phyloP scores from a whole-genome alignment of 2,888 invertebrate species.

The Mythimna albipuncta region DNA sequence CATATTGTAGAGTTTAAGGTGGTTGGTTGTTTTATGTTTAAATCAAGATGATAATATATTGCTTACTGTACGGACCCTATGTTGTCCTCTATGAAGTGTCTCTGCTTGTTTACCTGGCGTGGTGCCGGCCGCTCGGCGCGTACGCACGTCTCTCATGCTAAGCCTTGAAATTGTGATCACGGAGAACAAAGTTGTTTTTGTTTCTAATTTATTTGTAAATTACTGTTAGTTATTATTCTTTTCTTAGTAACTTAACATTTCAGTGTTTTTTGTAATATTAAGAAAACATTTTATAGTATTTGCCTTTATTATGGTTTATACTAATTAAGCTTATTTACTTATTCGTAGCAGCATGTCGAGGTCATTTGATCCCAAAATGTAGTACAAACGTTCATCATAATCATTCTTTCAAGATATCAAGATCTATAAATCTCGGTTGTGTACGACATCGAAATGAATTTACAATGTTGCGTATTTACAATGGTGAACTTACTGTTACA shows the following conservation, averaged over 20 bases:
- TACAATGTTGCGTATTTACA: slow-evolving; percentile 31
- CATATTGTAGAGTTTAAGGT: slow-evolving; percentile 75
- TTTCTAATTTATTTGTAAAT: slow-evolving; percentile 90
- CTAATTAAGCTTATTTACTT: slow-evolving; percentile 63
- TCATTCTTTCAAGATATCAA: slow-evolving; percentile 54
- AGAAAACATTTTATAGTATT: slow-evolving; percentile 72
- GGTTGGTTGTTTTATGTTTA: slow-evolving; percentile 86
- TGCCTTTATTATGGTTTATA: slow-evolving; percentile 70
- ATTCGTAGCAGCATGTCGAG: slow-evolving; percentile 66
- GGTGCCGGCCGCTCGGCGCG: slow-evolving; percentile 18
- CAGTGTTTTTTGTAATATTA: slow-evolving; percentile 73
- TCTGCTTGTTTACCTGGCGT: slow-evolving; percentile 68
- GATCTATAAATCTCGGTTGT: slow-evolving; percentile 33
- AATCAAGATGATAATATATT: slow-evolving; percentile 85
- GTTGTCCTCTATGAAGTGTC: slow-evolving; percentile 69
- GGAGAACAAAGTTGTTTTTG: slow-evolving; percentile 90
- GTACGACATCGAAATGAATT: slow-evolving; percentile 37
- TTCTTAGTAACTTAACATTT: slow-evolving; percentile 71
- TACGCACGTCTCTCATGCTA: slow-evolving; percentile 67
- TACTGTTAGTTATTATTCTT: slow-evolving; percentile 84
- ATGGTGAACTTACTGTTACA: slow-evolving; percentile 49
- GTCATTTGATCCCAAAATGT: slow-evolving; percentile 85
- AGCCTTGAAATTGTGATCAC: slow-evolving; percentile 84
- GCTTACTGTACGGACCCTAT: slow-evolving; percentile 71
- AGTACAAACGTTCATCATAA: slow-evolving; percentile 76